Conservation (phyloP, 2,888 invertebrate genomes). For the Malthinus flaveolus region DNA sequence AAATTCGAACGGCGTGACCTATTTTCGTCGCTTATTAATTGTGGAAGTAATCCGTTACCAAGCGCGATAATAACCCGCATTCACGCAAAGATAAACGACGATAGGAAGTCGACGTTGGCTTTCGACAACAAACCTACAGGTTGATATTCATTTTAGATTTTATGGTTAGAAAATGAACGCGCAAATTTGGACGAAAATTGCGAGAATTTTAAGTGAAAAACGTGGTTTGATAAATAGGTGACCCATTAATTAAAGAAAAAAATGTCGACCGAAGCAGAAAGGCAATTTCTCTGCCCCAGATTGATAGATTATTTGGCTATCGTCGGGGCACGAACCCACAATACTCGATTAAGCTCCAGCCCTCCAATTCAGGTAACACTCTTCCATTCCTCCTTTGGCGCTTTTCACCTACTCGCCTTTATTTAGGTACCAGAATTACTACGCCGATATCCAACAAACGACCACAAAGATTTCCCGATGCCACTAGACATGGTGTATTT, state of each 20-base stretch:
- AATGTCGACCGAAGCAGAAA: constrained; percentile 67
- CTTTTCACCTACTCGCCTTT: neutral
- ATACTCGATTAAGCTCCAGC: constrained; percentile 68
- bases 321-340: constrained; percentile 83
- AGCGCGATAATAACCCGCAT: constrained; percentile 23
- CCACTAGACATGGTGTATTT: constrained; percentile 99
- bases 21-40: constrained; percentile 8
- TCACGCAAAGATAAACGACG: neutral
- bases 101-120: no score
- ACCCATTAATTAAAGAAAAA: constrained; percentile 39
- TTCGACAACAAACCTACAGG: neutral
- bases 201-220: constrained; percentile 3
- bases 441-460: constrained; percentile 91
- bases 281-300: constrained; percentile 81
- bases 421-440: constrained; percentile 87
- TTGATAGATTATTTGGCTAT: constrained; percentile 96
- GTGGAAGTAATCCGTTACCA: neutral
- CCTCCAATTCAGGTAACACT: constrained; percentile 79
- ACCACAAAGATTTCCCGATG: constrained; percentile 96
- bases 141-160: constrained; percentile 12
- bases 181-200: constrained; percentile 2
- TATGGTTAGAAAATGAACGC: constrained; percentile 19
- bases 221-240: constrained; percentile 38
- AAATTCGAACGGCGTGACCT: neutral
- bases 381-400: constrained; percentile 10